Evolutionary conservation across 1,140 invertebrate species (phyloP).

Genomic region (Cylas formicarius): DNA sequence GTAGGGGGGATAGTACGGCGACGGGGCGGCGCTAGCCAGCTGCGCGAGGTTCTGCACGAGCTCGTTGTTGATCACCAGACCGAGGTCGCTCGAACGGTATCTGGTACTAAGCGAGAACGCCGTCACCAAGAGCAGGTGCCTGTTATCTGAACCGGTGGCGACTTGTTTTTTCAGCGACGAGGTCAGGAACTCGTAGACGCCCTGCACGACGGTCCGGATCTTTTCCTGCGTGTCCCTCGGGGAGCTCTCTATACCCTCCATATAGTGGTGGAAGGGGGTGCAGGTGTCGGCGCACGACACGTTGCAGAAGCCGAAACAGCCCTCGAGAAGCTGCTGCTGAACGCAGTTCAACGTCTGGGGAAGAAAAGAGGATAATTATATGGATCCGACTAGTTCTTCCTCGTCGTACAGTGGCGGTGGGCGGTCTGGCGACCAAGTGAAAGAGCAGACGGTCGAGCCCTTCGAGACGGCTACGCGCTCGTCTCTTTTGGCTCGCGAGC

Average conservation of each 20-base stretch:
- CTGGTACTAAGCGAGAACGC: slow-evolving; percentile 53
- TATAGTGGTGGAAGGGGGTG: slow-evolving; percentile 45
- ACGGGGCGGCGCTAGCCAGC: slow-evolving; percentile 36
- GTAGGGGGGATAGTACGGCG: slow-evolving; percentile 1
- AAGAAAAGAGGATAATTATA: neutral
- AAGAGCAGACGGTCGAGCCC: slow-evolving; percentile 33
- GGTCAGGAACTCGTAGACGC: slow-evolving; percentile 42
- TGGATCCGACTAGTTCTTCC: neutral
- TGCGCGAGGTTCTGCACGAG: slow-evolving; percentile 47
- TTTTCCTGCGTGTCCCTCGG: slow-evolving; percentile 39
- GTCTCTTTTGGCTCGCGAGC: slow-evolving; percentile 43
- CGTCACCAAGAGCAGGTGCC: slow-evolving; percentile 42
- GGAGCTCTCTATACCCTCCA: slow-evolving; percentile 45
- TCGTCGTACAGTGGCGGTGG: slow-evolving; percentile 17
- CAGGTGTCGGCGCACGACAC: slow-evolving; percentile 36
- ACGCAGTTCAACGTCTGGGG: slow-evolving; percentile 37
- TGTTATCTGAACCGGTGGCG: slow-evolving; percentile 28
- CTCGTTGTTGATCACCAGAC: slow-evolving; percentile 51
- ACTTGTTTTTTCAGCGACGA: slow-evolving; percentile 32
- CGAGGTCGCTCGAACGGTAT: slow-evolving; percentile 52
- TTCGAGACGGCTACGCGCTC: slow-evolving; percentile 46
- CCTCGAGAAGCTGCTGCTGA: slow-evolving; percentile 52
- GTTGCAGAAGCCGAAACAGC: slow-evolving; percentile 52
- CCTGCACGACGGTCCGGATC: slow-evolving; percentile 44
- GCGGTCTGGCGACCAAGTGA: slow-evolving; percentile 16